phyloP scores from a whole-genome alignment of 2,888 invertebrate genomes.

The Nysson spinosus region DNA sequence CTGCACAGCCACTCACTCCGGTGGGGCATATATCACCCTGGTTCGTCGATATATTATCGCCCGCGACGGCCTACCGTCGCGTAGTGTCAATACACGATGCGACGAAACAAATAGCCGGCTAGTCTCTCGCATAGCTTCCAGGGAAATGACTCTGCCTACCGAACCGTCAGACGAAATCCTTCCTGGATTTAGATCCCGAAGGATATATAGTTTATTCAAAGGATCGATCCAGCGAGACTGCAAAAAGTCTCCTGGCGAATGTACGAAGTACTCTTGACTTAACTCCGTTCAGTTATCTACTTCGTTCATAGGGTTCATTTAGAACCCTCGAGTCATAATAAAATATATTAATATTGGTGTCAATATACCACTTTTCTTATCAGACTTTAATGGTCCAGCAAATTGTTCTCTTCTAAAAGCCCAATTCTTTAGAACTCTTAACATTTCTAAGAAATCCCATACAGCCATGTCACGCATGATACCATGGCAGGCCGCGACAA shows the following conservation, averaged over 20 bases:
- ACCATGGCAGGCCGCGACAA: conserved; percentile 9
- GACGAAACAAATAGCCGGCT: conserved; percentile 62
- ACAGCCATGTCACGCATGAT: too few relatives aligned
- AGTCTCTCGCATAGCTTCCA: conserved; percentile 10
- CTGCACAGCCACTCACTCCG: conserved; percentile 64
- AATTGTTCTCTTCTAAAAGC: too few relatives aligned
- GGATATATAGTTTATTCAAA: conserved; percentile 42
- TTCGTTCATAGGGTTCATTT: too few relatives aligned
- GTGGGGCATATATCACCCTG: conserved; percentile 68
- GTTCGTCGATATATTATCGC: conserved; percentile 70
- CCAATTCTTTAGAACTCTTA: too few relatives aligned
- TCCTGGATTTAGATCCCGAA: conserved; percentile 49
- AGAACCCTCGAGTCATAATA: too few relatives aligned
- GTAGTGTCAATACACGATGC: conserved; percentile 62
- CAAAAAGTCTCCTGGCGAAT: too few relatives aligned
- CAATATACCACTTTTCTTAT: too few relatives aligned
- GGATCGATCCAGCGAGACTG: conserved; percentile 34
- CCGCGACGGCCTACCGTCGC: conserved; percentile 59
- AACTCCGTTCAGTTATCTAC: not conserved
- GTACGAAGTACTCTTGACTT: too few relatives aligned
- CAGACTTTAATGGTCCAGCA: too few relatives aligned
- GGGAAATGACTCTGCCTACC: conserved; percentile 27
- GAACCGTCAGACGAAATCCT: conserved; percentile 53
- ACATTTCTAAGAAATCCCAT: too few relatives aligned
- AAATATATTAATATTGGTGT: too few relatives aligned